Base-by-base conservation (phyloP, 1,140 invertebrate species). In the Acyrthosiphon pisum region DNA sequence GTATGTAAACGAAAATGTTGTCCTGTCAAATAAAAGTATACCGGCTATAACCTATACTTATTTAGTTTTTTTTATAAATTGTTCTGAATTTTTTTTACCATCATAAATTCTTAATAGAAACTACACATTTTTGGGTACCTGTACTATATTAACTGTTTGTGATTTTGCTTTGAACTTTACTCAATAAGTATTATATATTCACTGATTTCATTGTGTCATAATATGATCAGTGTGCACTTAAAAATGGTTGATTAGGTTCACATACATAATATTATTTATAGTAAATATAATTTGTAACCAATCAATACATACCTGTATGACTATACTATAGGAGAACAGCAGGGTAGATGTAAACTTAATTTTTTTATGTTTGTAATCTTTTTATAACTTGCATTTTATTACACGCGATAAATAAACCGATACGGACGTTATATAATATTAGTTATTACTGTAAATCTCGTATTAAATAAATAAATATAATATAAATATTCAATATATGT, bases 361-460 rank as follows among this genome's bases (percentile, higher is more conserved):
- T 76, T 76, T 30, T 18, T 76, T n/a, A n/a, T 76, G 3, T n/a
- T n/a, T 14, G n/a, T n/a, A 18, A n/a, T 76, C 1, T 76, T n/a
- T 76, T 76, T 6, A 68, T 18, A n/a, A 76, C 60, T n/a, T 1
- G 14, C 0, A n/a, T 68, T 68, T 76, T n/a, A 76, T 20, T n/a
- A 18, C 18, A 68, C 50, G 23, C 20, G 20, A 68, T 68, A 68
- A n/a, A 26, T 30, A 76, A 1, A n/a, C 8, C 23, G 7, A 56
- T 8, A 76, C 60, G 26, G 30, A 76, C 14, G n/a, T n/a, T n/a
- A 0, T n/a, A 3, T n/a, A n/a, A n/a, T n/a, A n/a, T n/a, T n/a
- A n/a, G n/a, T n/a, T 76, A n/a, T 76, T 76, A n/a, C n/a, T 76
- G n/a, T 76, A 76, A 76, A 76, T 76, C 18, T 68, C n/a, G 60